Evolutionary conservation across 2,797 vertebrate genomes (phyloP).

Genomic region (Lutjanus argentimaculatus): DNA sequence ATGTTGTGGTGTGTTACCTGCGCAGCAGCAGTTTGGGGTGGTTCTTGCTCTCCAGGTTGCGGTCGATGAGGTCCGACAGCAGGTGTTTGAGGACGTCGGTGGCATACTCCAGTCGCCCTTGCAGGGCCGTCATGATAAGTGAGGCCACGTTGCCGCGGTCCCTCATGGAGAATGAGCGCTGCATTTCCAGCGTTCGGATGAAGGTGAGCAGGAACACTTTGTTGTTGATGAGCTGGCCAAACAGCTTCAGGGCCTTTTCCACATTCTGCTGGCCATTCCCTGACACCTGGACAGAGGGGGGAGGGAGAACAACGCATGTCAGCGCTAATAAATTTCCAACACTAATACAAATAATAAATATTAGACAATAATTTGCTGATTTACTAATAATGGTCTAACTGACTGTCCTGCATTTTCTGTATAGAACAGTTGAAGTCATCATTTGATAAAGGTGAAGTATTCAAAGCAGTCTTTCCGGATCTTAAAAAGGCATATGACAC

Average conservation of each 20-base stretch:
- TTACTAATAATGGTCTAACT: too few relatives aligned
- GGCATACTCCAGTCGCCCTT: conserved; percentile 95
- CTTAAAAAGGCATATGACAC: too few relatives aligned
- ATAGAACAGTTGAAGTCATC: too few relatives aligned
- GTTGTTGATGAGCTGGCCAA: conserved; percentile 98
- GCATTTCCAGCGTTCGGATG: conserved; percentile 95
- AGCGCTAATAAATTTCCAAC: background rate
- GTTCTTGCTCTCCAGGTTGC: conserved; percentile 99
- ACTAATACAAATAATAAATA: conserved; percentile 25
- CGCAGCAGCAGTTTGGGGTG: conserved; percentile 97
- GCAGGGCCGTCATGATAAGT: conserved; percentile 98
- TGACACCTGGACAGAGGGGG: conserved; percentile 87
- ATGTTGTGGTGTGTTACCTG: conserved; percentile 84
- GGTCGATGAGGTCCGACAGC: conserved; percentile 97
- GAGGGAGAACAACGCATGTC: background rate
- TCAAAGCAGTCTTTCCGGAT: too few relatives aligned
- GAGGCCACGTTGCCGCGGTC: conserved; percentile 98
- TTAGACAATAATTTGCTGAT: background rate
- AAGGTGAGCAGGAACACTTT: conserved; percentile 98
- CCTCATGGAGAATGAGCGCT: conserved; percentile 98
- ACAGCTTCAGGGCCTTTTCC: conserved; percentile 97
- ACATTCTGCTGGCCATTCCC: conserved; percentile 96
- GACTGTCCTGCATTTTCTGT: background rate
- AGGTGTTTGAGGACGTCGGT: conserved; percentile 98
- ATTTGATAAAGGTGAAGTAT: too few relatives aligned